Percentiles rank a stretch among this genome's conserved stretches.
phyloP scores from a whole-genome alignment of 2,888 invertebrate genomes.

The Lasioglossum leucozonium region DNA sequence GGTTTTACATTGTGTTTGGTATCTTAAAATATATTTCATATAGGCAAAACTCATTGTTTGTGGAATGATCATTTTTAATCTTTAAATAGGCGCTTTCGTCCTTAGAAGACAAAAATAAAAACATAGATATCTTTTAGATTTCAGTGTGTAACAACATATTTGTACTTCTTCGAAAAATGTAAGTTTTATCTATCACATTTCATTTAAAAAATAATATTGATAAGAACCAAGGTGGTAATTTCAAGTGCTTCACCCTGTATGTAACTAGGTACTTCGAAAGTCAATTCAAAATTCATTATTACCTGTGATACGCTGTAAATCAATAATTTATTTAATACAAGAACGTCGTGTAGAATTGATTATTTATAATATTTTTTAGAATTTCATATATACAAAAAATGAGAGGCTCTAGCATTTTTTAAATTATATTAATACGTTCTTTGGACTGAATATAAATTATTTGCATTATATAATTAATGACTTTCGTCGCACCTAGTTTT shows the following conservation, averaged over 20 bases:
- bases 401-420: not conserved
- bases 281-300: slow-evolving; percentile 21
- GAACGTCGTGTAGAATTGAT: not conserved
- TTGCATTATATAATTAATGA: slow-evolving; percentile 25
- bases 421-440: slow-evolving; percentile 21
- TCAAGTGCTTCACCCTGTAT: slow-evolving; percentile 22
- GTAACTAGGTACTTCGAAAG: slow-evolving; percentile 45
- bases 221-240: slow-evolving; percentile 14
- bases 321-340: not conserved
- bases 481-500: slow-evolving; percentile 47
- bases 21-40: slow-evolving; percentile 11
- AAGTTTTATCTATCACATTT: not conserved
- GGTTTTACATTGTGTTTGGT: not conserved
- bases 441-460: slow-evolving; percentile 8
- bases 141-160: slow-evolving; percentile 2
- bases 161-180: slow-evolving; percentile 7
- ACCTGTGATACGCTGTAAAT: not conserved
- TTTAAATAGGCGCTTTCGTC: not conserved
- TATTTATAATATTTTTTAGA: not conserved
- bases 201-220: slow-evolving; percentile 14
- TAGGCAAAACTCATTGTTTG: slow-evolving; percentile 8
- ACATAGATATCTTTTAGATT: slow-evolving; percentile 15
- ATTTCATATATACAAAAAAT: not conserved
- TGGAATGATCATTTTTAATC: slow-evolving; percentile 10
- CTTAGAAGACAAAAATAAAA: slow-evolving; percentile 10